phyloP scores from a whole-genome alignment of 2,888 invertebrate genomes.

The Entomobrya proxima region DNA sequence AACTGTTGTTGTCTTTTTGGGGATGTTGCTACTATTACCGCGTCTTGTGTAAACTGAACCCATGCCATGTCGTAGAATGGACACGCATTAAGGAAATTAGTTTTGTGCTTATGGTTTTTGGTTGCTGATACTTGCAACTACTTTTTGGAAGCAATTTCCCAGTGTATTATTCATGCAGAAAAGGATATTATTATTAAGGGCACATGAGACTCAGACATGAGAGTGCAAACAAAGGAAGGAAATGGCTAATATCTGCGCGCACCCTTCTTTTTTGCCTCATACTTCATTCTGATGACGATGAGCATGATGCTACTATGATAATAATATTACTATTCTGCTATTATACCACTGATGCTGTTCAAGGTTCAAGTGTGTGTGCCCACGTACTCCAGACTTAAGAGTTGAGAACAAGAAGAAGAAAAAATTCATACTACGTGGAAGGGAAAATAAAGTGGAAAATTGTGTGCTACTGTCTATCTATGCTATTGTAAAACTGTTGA shows the following conservation, averaged over 20 bases:
- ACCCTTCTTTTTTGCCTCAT: neutral
- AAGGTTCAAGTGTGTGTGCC: neutral
- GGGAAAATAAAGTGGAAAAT: too few species aligned
- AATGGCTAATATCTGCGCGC: constrained; percentile 35
- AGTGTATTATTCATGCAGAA: constrained; percentile 37
- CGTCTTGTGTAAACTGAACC: neutral
- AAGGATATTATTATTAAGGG: constrained; percentile 37
- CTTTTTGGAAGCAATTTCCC: constrained; percentile 50
- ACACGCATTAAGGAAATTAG: constrained; percentile 57
- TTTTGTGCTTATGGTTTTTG: constrained; percentile 54
- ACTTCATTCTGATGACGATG: constrained; percentile 10
- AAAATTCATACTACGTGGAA: neutral
- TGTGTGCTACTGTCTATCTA: too few species aligned
- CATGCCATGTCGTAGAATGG: constrained; percentile 4
- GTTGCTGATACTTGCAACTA: constrained; percentile 11
- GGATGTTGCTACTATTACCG: too few species aligned
- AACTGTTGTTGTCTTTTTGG: neutral
- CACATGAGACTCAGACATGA: constrained; percentile 30
- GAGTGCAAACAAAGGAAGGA: constrained; percentile 50
- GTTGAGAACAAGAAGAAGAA: neutral
- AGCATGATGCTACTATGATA: neutral
- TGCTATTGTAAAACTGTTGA: too few species aligned
- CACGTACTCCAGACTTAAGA: neutral
- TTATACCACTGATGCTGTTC: neutral
- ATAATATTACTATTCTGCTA: neutral